Conservation (phyloP, 2,113 vertebrate genomes). For the Tamias sibiricus region DNA sequence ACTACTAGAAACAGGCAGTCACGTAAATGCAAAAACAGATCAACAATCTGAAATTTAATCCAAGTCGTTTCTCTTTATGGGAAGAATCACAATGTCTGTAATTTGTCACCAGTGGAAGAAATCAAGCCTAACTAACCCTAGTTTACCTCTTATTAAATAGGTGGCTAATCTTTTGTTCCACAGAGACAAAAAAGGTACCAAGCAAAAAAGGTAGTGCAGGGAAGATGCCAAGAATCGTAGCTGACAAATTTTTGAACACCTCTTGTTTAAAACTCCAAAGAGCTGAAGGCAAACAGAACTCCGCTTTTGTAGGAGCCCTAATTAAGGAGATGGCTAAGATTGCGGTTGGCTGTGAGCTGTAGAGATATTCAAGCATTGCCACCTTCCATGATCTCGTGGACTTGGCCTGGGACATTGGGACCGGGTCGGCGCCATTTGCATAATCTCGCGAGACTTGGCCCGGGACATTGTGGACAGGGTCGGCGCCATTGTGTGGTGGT, state of each 20-base stretch:
- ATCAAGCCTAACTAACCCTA: too few relatives aligned
- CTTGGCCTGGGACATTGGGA: too few relatives aligned
- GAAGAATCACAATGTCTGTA: not conserved
- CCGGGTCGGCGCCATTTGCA: too few relatives aligned
- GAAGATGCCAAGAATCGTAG: not conserved
- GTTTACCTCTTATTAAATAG: not conserved
- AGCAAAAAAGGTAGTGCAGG: not conserved
- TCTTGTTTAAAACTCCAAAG: not conserved
- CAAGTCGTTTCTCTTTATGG: not conserved
- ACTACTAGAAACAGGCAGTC: not conserved
- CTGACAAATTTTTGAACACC: not conserved
- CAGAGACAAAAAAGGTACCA: not conserved
- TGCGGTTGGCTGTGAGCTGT: too few relatives aligned
- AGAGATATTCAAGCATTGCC: too few relatives aligned
- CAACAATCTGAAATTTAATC: slow-evolving; percentile 12
- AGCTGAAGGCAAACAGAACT: not conserved
- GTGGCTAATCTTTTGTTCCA: not conserved
- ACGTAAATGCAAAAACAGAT: not conserved
- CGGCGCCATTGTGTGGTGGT: too few relatives aligned
- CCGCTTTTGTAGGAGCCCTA: too few relatives aligned
- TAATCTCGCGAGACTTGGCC: too few relatives aligned
- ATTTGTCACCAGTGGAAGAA: slow-evolving; percentile 11
- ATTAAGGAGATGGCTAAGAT: too few relatives aligned
- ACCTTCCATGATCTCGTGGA: too few relatives aligned
- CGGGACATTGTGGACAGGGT: too few relatives aligned